Evolutionary conservation across 1,140 invertebrate species (phyloP).

Genomic region (Gonatopus flavifemur): DNA sequence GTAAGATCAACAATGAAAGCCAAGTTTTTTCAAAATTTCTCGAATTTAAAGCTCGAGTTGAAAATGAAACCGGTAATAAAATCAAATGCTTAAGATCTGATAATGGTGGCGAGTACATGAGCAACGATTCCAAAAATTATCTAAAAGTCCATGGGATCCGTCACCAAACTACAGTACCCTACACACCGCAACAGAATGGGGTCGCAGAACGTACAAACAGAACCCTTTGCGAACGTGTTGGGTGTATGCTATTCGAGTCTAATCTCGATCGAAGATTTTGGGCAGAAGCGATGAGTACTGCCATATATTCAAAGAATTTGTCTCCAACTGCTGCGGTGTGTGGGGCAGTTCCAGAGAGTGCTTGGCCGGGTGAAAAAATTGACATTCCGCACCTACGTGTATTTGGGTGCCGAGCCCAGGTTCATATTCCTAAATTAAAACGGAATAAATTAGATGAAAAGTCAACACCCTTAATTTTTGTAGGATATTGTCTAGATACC

Average conservation of each 20-base stretch:
- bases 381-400: background rate
- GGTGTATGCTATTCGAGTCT: slow-evolving; percentile 43
- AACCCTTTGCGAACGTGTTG: slow-evolving; percentile 52
- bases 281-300: slow-evolving; percentile 55
- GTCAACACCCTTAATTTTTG: background rate
- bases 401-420: background rate
- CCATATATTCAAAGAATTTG: slow-evolving; percentile 21
- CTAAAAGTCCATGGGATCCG: slow-evolving; percentile 14
- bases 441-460: background rate
- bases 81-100: slow-evolving; percentile 29
- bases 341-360: background rate
- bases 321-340: background rate
- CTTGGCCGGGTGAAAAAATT: background rate
- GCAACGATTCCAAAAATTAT: slow-evolving; percentile 8
- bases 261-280: slow-evolving; percentile 47
- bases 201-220: slow-evolving; percentile 49
- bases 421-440: background rate
- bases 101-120: slow-evolving; percentile 20
- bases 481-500: background rate
- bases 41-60: slow-evolving; percentile 22
- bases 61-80: slow-evolving; percentile 17
- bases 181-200: slow-evolving; percentile 53
- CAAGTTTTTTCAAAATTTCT: slow-evolving; percentile 41
- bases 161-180: no score
- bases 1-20: no score